phyloP scores from a whole-genome alignment of 92 coral and sea anemone species.

The Diadumene lineata region DNA sequence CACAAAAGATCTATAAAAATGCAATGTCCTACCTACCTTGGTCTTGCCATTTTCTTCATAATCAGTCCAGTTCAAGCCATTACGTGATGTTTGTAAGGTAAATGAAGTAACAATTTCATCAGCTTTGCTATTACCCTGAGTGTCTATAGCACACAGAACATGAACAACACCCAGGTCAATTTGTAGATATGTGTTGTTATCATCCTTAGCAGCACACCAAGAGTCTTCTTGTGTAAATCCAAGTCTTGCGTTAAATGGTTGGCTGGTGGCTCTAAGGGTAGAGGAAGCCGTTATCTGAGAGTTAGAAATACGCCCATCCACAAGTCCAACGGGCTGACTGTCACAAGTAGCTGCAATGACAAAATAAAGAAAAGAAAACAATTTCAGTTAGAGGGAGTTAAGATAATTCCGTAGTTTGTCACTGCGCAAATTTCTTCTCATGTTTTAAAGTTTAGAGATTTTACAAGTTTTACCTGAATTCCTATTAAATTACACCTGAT shows the following conservation, averaged over 20 bases:
- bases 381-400: neutral
- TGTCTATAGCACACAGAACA: conserved; percentile 31
- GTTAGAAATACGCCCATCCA: neutral
- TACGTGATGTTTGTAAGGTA: neutral
- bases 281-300: conserved; percentile 17
- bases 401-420: too few species aligned
- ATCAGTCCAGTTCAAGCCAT: conserved; percentile 5
- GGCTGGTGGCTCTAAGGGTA: neutral
- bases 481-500: too few species aligned
- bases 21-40: neutral
- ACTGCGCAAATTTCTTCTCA: neutral
- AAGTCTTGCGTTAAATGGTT: conserved; percentile 14
- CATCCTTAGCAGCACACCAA: conserved; percentile 15
- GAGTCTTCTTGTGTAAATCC: neutral
- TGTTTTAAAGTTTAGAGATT: too few species aligned
- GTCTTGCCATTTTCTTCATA: conserved; percentile 6
- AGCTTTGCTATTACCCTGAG: conserved; percentile 27
- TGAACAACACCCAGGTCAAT: conserved; percentile 8
- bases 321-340: conserved; percentile 10
- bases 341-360: conserved; percentile 1
- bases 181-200: conserved; percentile 6
- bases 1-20: too few species aligned
- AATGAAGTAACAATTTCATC: conserved; percentile 13
- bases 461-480: too few species aligned
- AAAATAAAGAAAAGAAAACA: neutral